These are phyloP conservation scores for Xestia rhomboidea DNA, from an alignment of 2,888 invertebrate genomes.

Conservation along the genomic window DNA sequence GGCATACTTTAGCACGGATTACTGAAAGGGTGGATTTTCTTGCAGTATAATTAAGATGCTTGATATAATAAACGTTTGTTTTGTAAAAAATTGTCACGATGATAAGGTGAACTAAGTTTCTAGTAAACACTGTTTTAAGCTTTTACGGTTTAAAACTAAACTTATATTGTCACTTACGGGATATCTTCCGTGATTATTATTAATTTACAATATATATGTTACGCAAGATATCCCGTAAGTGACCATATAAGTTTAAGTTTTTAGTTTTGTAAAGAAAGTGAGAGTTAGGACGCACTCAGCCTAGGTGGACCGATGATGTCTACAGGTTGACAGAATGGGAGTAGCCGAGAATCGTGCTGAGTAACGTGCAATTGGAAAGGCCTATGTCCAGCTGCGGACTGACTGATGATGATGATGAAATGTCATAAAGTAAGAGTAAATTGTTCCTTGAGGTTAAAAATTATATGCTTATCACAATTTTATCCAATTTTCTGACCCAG, in stretches of 20 bases:
- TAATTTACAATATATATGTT: no score
- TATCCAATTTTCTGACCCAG: background rate
- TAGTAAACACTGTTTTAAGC: no score
- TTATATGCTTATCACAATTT: background rate
- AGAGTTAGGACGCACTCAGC: background rate
- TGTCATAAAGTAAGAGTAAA: background rate
- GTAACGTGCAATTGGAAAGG: background rate
- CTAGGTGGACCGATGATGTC: background rate
- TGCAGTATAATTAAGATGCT: background rate
- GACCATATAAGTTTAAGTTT: no score
- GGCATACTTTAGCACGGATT: slow-evolving; percentile 26
- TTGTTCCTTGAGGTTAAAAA: background rate
- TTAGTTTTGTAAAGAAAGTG: background rate
- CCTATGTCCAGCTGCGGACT: background rate
- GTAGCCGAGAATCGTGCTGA: background rate
- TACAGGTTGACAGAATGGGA: background rate
- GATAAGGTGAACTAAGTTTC: background rate
- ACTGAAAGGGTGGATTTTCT: slow-evolving; percentile 16
- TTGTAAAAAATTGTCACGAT: background rate
- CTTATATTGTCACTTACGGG: no score
- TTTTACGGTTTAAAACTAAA: no score
- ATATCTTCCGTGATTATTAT: no score
- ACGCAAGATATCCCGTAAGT: no score
- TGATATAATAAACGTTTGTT: background rate
- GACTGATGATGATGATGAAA: background rate